A percentile compares a stretch with the other conserved stretches of the same genome.
phyloP scores from a whole-genome alignment of 1,140 invertebrate genomes.

The Camponotus pennsylvanicus region DNA sequence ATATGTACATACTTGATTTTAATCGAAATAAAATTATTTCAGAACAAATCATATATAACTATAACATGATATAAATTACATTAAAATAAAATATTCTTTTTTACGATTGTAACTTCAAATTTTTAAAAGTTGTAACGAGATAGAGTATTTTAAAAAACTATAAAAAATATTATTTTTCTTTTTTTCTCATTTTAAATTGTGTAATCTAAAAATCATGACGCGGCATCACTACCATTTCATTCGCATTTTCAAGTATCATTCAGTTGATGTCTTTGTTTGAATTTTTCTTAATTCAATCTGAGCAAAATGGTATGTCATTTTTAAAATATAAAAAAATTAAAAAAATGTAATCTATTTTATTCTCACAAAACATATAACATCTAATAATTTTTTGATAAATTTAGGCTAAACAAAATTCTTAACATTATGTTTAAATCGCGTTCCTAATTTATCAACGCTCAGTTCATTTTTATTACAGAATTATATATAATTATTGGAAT shows the following conservation, averaged over 20 bases:
- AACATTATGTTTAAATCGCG: not conserved
- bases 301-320: not conserved
- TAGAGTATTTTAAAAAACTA: no score
- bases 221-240: not conserved
- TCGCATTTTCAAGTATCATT: not conserved
- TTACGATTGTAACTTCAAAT: no score
- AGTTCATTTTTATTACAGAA: not conserved
- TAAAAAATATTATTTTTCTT: no score
- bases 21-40: no score
- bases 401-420: conserved; percentile 12
- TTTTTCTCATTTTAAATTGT: no score
- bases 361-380: not conserved
- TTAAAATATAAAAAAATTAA: not conserved
- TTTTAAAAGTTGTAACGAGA: no score
- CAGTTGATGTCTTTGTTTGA: not conserved
- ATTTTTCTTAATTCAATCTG: not conserved
- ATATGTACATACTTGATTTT: no score
- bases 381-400: not conserved
- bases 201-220: conserved; percentile 2
- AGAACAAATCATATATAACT: no score
- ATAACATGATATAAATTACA: no score
- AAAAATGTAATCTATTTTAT: conserved; percentile 12
- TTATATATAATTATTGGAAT: not conserved
- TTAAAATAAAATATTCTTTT: no score
- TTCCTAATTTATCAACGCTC: not conserved